A percentile compares a stretch with the other conserved stretches of the same genome.
Evolutionary conservation across 2,797 vertebrate genomes (phyloP).

Genomic region (Emydoidea blandingii): DNA sequence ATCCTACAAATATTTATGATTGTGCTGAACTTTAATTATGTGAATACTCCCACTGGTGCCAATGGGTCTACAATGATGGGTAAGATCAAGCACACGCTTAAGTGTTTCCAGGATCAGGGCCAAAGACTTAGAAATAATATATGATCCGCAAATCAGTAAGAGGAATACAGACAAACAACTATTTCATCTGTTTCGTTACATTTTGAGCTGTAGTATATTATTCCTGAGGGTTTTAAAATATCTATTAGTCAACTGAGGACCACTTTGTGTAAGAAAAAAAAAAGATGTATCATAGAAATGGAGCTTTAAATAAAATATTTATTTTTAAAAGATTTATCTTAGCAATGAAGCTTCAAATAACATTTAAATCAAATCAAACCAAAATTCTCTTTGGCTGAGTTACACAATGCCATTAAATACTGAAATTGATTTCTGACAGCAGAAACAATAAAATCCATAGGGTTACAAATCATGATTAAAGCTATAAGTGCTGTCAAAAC

Average conservation of each 20-base stretch:
- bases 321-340: not conserved
- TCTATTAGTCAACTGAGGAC: not conserved
- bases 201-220: not conserved
- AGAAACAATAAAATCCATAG: constrained; percentile 29
- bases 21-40: constrained; percentile 31
- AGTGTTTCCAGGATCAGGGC: not conserved
- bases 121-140: not conserved
- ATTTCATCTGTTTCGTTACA: not conserved
- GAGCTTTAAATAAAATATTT: not conserved
- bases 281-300: not conserved
- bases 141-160: not conserved
- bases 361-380: constrained; percentile 30
- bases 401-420: constrained; percentile 26
- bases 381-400: constrained; percentile 35
- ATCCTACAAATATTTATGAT: constrained; percentile 24
- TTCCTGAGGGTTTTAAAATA: not conserved
- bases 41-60: not conserved
- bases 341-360: not conserved
- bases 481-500: constrained; percentile 24
- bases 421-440: constrained; percentile 17
- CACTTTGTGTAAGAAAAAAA: not conserved
- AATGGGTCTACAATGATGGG: not conserved
- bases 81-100: not conserved
- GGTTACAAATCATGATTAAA: constrained; percentile 31
- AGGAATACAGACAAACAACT: not conserved